Conservation (phyloP, 1,140 invertebrate genomes). For the Lordiphosa stackelbergi region DNA sequence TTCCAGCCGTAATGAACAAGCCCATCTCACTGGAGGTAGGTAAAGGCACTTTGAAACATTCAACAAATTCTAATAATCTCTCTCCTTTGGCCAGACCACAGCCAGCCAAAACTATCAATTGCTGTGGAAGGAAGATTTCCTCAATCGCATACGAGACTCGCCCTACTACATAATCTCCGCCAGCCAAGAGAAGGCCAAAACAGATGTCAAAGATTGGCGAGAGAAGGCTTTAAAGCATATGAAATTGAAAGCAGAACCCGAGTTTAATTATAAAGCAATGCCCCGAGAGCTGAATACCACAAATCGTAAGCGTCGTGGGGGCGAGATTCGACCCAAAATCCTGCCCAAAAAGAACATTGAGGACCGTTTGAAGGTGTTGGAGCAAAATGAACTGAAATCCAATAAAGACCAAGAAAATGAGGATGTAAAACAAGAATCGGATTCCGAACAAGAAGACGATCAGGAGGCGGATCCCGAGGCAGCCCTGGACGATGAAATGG, state of each 20-base stretch:
- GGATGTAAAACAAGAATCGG: slow-evolving; percentile 78
- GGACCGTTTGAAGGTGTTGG: slow-evolving; percentile 78
- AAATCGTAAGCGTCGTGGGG: slow-evolving; percentile 45
- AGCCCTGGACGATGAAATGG: slow-evolving; percentile 83
- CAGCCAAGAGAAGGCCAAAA: slow-evolving; percentile 78
- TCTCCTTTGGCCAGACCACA: slow-evolving; percentile 40
- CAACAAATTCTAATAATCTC: neutral
- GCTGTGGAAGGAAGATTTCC: slow-evolving; percentile 71
- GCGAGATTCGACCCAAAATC: slow-evolving; percentile 26
- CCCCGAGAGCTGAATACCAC: slow-evolving; percentile 78
- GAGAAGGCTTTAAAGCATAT: slow-evolving; percentile 82
- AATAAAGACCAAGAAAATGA: slow-evolving; percentile 79
- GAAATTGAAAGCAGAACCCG: slow-evolving; percentile 76
- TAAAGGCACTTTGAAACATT: slow-evolving; percentile 8
- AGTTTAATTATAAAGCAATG: slow-evolving; percentile 80
- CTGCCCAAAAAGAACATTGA: slow-evolving; percentile 56
- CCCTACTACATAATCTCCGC: slow-evolving; percentile 81
- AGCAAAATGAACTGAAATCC: slow-evolving; percentile 80
- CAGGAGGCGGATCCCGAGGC: slow-evolving; percentile 78
- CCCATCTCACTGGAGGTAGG: slow-evolving; percentile 79
- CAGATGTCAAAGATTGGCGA: slow-evolving; percentile 58
- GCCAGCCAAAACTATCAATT: slow-evolving; percentile 66
- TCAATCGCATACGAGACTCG: slow-evolving; percentile 78
- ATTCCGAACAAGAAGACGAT: slow-evolving; percentile 77
- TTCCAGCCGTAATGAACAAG: slow-evolving; percentile 81